phyloP scores from a whole-genome alignment of 2,797 vertebrate species.

The Enteromius anoplus region DNA sequence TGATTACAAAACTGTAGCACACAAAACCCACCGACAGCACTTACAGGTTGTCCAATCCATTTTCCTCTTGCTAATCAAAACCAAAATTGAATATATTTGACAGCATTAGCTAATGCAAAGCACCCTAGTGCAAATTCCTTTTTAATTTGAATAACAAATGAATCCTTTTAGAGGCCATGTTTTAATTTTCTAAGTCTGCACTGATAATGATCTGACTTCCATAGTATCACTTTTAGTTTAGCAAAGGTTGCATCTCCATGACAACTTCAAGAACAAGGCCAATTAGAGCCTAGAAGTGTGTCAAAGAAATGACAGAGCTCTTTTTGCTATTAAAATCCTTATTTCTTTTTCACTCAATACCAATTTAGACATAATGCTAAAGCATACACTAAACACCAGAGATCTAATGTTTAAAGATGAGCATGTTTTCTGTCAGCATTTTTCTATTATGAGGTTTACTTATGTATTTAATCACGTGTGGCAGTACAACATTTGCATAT shows the following conservation, averaged over 20 bases:
- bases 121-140: slow-evolving; percentile 56
- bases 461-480: not conserved
- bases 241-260: slow-evolving; percentile 71
- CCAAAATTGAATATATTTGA: slow-evolving; percentile 60
- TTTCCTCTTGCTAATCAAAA: slow-evolving; percentile 60
- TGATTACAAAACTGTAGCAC: not conserved
- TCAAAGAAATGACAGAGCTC: slow-evolving; percentile 5
- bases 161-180: slow-evolving; percentile 68
- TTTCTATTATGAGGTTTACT: not conserved
- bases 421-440: not conserved
- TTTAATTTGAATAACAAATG: slow-evolving; percentile 74
- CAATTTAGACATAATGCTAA: slow-evolving; percentile 23
- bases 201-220: slow-evolving; percentile 64
- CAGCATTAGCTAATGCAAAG: slow-evolving; percentile 58
- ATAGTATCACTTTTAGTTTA: slow-evolving; percentile 62
- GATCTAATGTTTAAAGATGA: slow-evolving; percentile 2
- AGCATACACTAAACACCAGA: not conserved
- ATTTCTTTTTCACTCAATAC: slow-evolving; percentile 5
- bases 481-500: not conserved
- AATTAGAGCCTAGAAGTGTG: slow-evolving; percentile 24
- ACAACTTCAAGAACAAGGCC: slow-evolving; percentile 62
- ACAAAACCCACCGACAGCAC: not conserved
- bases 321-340: not conserved
- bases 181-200: slow-evolving; percentile 62
- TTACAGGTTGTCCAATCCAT: slow-evolving; percentile 38